Evolutionary conservation across 2,113 vertebrate species (phyloP).

Genomic region (Alethe castanea): DNA sequence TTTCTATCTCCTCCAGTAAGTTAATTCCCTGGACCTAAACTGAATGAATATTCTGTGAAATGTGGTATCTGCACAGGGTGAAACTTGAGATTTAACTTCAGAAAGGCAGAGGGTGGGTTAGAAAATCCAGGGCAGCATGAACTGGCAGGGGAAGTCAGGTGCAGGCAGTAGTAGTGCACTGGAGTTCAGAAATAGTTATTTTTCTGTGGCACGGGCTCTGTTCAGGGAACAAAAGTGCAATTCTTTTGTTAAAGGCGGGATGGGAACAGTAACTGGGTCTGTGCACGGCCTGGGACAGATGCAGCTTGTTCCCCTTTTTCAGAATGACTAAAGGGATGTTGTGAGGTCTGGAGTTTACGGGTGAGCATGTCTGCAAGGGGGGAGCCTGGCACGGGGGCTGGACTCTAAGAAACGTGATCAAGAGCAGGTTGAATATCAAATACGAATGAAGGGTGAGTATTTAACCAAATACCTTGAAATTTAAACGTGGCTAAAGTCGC

Average conservation of each 20-base stretch:
- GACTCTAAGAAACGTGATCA: background rate
- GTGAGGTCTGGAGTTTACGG: background rate
- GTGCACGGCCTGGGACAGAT: background rate
- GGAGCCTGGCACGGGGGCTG: background rate
- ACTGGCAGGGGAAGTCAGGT: background rate
- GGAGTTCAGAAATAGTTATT: background rate
- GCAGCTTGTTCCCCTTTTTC: slow-evolving; percentile 1
- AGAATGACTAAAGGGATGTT: slow-evolving; percentile 1
- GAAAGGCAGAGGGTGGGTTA: background rate
- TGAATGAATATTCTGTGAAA: background rate
- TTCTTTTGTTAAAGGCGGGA: slow-evolving; percentile 11
- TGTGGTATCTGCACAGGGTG: background rate
- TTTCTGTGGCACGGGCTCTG: background rate
- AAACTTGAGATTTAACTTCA: background rate
- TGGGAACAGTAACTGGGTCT: background rate
- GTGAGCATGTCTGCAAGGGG: background rate
- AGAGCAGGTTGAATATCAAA: background rate
- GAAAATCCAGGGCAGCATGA: background rate
- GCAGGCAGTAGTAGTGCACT: background rate
- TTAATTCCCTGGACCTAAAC: slow-evolving; percentile 22
- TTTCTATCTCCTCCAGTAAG: slow-evolving; percentile 17
- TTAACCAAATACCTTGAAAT: background rate
- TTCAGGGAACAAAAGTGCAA: slow-evolving; percentile 6
- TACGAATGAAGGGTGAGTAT: background rate
- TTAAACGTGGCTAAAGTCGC: fast-evolving